A percentile compares a stretch with the other conserved stretches of the same genome.
These are phyloP conservation scores for Mormyrops boulengeri DNA, from an alignment of 2,797 vertebrate species.

Conservation along the genomic window DNA sequence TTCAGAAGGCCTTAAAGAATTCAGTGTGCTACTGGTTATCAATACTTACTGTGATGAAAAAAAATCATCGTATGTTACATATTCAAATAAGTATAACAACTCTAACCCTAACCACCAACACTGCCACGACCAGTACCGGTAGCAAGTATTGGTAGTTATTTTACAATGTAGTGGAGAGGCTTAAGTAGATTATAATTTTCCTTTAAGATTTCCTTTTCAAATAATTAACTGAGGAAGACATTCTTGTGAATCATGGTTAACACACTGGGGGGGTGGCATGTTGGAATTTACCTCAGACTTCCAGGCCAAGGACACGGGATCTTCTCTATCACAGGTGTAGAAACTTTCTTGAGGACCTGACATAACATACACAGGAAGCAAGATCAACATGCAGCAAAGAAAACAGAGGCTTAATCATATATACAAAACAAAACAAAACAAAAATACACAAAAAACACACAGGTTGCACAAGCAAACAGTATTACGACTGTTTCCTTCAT, in stretches of 20 bases:
- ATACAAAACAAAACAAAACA: neutral
- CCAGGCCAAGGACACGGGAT: slow-evolving; percentile 45
- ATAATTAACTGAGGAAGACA: neutral
- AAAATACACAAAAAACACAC: neutral
- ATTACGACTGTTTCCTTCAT: neutral
- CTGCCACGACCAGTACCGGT: neutral
- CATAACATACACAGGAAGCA: slow-evolving; percentile 17
- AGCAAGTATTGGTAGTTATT: neutral
- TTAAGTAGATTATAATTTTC: neutral
- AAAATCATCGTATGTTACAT: neutral
- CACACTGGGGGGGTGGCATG: neutral
- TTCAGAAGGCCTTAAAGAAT: neutral
- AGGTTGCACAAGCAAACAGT: neutral
- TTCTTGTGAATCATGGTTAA: neutral
- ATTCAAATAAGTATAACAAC: neutral
- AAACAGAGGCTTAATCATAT: neutral
- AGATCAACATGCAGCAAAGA: neutral
- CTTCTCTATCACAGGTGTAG: slow-evolving; percentile 70
- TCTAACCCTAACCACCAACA: neutral
- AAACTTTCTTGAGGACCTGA: slow-evolving; percentile 74
- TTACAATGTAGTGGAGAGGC: neutral
- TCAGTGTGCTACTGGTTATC: neutral
- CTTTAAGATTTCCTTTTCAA: neutral
- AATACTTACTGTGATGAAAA: neutral
- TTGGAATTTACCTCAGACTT: slow-evolving; percentile 60